A percentile compares a stretch with the other conserved stretches of the same genome.
phyloP scores from a whole-genome alignment of 2,888 invertebrate genomes.

The Tipula unca region DNA sequence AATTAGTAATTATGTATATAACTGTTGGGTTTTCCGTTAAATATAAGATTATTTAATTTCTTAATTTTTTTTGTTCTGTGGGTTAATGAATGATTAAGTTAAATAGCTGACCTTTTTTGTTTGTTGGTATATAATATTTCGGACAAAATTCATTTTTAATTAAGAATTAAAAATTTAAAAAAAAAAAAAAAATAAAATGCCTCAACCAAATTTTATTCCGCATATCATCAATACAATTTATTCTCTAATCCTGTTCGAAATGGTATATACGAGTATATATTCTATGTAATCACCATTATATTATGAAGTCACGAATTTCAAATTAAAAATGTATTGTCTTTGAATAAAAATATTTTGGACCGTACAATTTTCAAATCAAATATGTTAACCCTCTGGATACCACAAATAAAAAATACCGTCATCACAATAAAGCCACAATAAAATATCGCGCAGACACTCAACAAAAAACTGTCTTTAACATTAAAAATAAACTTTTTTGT shows the following conservation, averaged over 20 bases:
- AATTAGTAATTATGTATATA: neutral
- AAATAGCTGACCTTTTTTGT: neutral
- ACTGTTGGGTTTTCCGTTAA: neutral
- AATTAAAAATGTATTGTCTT: neutral
- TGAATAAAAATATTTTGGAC: neutral
- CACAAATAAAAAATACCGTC: neutral
- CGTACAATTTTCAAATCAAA: neutral
- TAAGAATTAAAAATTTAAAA: neutral
- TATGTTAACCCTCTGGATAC: neutral
- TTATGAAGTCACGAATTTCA: neutral
- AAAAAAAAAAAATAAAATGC: neutral
- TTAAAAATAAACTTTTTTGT: neutral
- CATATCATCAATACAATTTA: neutral
- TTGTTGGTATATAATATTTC: neutral
- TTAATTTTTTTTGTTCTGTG: neutral
- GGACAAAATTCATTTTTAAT: neutral
- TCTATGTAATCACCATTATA: neutral
- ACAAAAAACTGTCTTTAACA: neutral
- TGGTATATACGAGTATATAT: too few relatives aligned
- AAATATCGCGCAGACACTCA: neutral
- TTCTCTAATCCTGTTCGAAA: neutral
- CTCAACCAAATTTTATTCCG: too few relatives aligned
- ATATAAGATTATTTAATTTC: too few relatives aligned
- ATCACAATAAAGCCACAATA: neutral
- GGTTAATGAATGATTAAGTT: slow-evolving; percentile 2